Base-by-base conservation (phyloP, 2,113 vertebrate genomes). In the Indicator maculatus region DNA sequence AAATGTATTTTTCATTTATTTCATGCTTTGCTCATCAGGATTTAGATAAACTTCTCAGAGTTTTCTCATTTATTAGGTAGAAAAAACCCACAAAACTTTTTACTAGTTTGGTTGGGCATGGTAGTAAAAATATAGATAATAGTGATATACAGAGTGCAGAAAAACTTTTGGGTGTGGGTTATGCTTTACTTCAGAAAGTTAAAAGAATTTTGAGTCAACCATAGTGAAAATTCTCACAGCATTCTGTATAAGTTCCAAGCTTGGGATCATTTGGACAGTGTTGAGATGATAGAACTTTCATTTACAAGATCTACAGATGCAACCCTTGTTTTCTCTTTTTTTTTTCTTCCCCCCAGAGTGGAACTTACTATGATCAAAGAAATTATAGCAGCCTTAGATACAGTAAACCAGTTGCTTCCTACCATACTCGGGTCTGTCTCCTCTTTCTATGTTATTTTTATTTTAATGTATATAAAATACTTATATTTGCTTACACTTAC, bases 291-390 rank as follows among this genome's bases (percentile, higher is more conserved):
- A 58, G 9, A 85, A 11, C 39, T 84, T 52, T 23, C 28, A 50
- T 86, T 86, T 79, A 17, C 23, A 92, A 33, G 6, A 44, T 88
- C 24, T 87, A 27, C 21, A 85, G 28, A 45, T 78, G 15, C 5
- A 5, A 80, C 33, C 18, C 93, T 63, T 63, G 8, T 76, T 88
- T 60, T 6, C 82, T 72, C 72, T 41, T 77, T 52, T 18, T 79
- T 76, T 83, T 93, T 96, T 69, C 93, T 18, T 78, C 85, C 96
- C 94, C 96, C 84, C 97, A 99, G 99, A 98, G 98, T 95, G 99
- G 99, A 97, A 97, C 98, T 93, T 99, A 99, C 98, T 98, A 98
- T 74, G 99, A 99, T 98, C 98, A 98, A 94, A 99, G 98, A 98
- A 99, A 98, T 96, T 99, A 99, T 97, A 98, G 95, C 98, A 99